Percentiles rank a stretch among this genome's conserved stretches.
phyloP scores from a whole-genome alignment of 1,140 invertebrate genomes.

The Tachypleus tridentatus region DNA sequence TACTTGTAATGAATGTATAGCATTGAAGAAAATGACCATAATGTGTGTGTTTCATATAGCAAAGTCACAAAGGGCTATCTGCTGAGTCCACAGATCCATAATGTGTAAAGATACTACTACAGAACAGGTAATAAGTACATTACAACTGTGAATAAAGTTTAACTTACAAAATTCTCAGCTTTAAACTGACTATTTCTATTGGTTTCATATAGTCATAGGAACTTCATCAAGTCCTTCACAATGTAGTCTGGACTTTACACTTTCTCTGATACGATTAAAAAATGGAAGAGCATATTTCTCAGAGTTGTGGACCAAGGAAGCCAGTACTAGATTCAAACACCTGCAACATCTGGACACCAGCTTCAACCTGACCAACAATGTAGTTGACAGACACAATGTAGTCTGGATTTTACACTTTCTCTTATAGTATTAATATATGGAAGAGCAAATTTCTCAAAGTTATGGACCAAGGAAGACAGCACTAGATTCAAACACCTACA shows the following conservation, averaged over 20 bases:
- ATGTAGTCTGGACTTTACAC: constrained; percentile 51
- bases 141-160: no score
- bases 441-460: constrained; percentile 56
- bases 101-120: no score
- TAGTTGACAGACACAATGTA: constrained; percentile 68
- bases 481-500: constrained; percentile 78
- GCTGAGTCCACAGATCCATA: no score
- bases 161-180: no score
- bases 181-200: no score
- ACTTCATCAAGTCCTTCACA: constrained; percentile 52
- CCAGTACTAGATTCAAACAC: constrained; percentile 81
- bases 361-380: constrained; percentile 72
- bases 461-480: constrained; percentile 69
- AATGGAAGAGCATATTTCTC: constrained; percentile 58
- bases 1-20: no score
- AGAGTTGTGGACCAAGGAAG: constrained; percentile 66
- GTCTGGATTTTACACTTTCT: constrained; percentile 48
- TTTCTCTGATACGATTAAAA: constrained; percentile 56
- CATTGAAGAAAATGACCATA: no score
- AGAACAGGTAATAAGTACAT: no score
- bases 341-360: constrained; percentile 72
- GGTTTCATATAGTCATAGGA: constrained; percentile 58
- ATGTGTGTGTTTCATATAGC: no score
- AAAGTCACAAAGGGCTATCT: no score
- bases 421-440: constrained; percentile 67